Conservation (phyloP, 2,888 invertebrate species). For the Synanthedon formicaeformis region DNA sequence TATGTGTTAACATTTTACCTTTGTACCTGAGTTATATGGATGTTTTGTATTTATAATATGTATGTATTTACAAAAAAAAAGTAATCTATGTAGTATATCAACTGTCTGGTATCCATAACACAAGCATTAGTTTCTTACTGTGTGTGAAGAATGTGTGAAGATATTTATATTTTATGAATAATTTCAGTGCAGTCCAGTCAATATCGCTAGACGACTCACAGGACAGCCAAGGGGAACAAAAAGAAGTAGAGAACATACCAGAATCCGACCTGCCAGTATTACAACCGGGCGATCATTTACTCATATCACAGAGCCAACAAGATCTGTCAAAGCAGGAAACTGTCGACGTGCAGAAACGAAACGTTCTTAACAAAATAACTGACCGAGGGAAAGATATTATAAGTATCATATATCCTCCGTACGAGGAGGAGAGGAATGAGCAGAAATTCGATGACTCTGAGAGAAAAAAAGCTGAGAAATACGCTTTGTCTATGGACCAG, state of each 20-base stretch:
- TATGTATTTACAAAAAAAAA: no score
- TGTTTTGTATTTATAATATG: no score
- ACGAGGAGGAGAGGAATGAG: slow-evolving; percentile 50
- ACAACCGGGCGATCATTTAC: slow-evolving; percentile 75
- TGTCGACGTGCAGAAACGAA: slow-evolving; percentile 42
- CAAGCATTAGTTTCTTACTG: no score
- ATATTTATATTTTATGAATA: no score
- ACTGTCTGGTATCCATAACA: no score
- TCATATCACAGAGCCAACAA: slow-evolving; percentile 46
- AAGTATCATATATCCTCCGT: slow-evolving; percentile 56
- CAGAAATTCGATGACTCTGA: slow-evolving; percentile 57
- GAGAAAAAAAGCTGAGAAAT: slow-evolving; percentile 58
- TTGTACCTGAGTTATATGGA: no score
- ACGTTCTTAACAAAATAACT: slow-evolving; percentile 56
- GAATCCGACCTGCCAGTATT: slow-evolving; percentile 58
- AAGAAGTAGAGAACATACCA: slow-evolving; percentile 23
- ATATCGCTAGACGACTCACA: slow-evolving; percentile 5
- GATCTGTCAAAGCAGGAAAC: slow-evolving; percentile 26
- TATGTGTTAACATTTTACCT: no score
- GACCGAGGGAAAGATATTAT: slow-evolving; percentile 58
- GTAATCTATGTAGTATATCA: no score
- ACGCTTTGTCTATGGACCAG: slow-evolving; percentile 52
- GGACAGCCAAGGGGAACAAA: slow-evolving; percentile 3
- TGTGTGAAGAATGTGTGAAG: no score
- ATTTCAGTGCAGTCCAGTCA: not conserved